A percentile compares a stretch with the other conserved stretches of the same genome.
Evolutionary conservation across 2,113 vertebrate genomes (phyloP).

Genomic region (Bubo blakistoni): DNA sequence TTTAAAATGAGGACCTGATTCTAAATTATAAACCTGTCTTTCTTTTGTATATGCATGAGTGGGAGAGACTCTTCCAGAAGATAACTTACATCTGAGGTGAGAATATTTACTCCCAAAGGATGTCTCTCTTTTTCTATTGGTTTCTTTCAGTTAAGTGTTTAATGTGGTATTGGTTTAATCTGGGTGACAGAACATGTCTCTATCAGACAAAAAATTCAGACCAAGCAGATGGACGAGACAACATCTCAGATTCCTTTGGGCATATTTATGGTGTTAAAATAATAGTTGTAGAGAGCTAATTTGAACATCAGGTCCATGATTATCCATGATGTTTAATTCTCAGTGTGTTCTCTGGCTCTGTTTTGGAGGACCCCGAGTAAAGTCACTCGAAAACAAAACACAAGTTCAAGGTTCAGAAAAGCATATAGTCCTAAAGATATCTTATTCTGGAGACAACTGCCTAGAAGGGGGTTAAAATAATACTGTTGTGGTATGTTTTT

Average conservation of each 20-base stretch:
- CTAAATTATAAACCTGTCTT: background rate
- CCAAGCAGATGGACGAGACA: background rate
- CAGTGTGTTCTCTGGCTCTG: background rate
- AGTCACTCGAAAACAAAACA: background rate
- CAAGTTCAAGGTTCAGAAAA: background rate
- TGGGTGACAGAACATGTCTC: background rate
- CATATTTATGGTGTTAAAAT: background rate
- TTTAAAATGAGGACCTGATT: background rate
- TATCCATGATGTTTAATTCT: background rate
- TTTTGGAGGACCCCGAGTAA: background rate
- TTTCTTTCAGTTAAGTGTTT: background rate
- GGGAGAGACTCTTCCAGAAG: background rate
- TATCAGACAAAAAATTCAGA: background rate
- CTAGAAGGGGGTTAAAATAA: background rate
- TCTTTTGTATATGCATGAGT: background rate
- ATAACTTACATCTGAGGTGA: background rate
- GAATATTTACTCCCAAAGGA: background rate
- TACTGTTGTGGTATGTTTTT: background rate
- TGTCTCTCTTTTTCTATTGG: accelerated
- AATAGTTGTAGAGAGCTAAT: background rate
- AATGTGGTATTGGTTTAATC: background rate
- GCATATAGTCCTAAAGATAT: background rate
- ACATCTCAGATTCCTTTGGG: background rate
- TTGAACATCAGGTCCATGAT: background rate
- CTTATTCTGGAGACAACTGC: background rate